Percentiles rank a stretch among this genome's conserved stretches.
phyloP scores from a whole-genome alignment of 2,113 vertebrate genomes.

The Bubalus kerabau region DNA sequence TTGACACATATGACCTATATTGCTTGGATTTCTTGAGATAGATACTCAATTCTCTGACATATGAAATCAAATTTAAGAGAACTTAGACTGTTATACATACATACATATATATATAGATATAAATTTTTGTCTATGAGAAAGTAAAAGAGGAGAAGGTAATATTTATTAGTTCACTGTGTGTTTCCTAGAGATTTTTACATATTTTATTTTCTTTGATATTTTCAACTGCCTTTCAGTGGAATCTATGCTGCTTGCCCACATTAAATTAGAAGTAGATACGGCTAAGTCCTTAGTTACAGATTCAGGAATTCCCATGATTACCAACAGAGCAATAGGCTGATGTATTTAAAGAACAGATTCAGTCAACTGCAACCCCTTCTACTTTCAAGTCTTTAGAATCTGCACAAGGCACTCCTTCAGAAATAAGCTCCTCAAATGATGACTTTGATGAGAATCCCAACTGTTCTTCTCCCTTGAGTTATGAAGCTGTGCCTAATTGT shows the following conservation, averaged over 20 bases:
- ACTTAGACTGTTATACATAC: neutral
- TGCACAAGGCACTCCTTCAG: neutral
- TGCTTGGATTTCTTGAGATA: constrained; percentile 6
- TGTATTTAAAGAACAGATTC: neutral
- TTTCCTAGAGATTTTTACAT: neutral
- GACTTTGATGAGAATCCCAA: constrained; percentile 29
- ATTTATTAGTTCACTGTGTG: neutral
- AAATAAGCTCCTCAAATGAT: neutral
- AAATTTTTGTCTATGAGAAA: neutral
- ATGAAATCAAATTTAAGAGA: neutral
- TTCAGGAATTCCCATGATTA: neutral
- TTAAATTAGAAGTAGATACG: neutral
- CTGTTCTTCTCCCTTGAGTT: constrained; percentile 6
- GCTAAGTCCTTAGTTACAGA: neutral
- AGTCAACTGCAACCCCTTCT: neutral
- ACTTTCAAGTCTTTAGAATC: neutral
- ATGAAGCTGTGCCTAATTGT: constrained; percentile 30
- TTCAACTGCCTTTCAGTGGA: neutral
- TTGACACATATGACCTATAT: neutral
- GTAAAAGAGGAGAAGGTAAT: neutral
- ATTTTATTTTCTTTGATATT: constrained; percentile 25
- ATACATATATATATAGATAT: neutral
- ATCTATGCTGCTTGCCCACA: neutral
- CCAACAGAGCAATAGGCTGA: neutral
- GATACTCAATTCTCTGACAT: neutral